Conservation (phyloP, 2,888 invertebrate species). For the Aphelenchoides bicaudatus region DNA sequence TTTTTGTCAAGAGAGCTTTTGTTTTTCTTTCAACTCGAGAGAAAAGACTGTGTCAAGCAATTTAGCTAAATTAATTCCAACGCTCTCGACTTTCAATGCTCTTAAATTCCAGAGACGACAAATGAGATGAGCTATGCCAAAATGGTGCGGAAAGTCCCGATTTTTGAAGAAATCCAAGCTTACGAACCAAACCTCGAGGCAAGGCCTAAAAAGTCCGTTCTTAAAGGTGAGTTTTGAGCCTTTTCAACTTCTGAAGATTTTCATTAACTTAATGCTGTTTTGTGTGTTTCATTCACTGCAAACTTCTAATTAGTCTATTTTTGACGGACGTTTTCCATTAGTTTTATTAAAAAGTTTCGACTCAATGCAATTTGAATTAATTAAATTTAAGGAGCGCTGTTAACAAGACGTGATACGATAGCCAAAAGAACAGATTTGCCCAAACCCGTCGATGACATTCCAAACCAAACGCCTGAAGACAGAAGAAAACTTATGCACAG, state of each 20-base stretch:
- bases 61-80: too few species aligned
- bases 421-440: slow-evolving; percentile 36
- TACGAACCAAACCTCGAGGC: slow-evolving; percentile 62
- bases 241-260: too few species aligned
- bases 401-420: too few species aligned
- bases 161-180: slow-evolving; percentile 28
- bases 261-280: too few species aligned
- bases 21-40: slow-evolving; percentile 3
- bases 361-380: too few species aligned
- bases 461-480: slow-evolving; percentile 36
- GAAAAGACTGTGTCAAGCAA: too few species aligned
- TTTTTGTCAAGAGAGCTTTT: not conserved
- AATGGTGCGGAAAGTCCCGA: slow-evolving; percentile 10
- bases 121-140: not conserved
- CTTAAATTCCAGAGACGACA: not conserved
- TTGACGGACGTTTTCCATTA: too few species aligned
- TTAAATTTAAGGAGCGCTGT: too few species aligned
- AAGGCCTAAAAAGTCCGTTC: slow-evolving; percentile 62
- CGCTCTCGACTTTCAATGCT: not conserved
- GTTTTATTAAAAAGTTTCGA: too few species aligned
- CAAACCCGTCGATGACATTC: slow-evolving; percentile 44
- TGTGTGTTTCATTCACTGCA: too few species aligned
- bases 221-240: slow-evolving; percentile 37
- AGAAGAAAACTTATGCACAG: slow-evolving; percentile 49
- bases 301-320: too few species aligned